Conservation (phyloP, 1,140 invertebrate species). For the Drosophila orena region DNA sequence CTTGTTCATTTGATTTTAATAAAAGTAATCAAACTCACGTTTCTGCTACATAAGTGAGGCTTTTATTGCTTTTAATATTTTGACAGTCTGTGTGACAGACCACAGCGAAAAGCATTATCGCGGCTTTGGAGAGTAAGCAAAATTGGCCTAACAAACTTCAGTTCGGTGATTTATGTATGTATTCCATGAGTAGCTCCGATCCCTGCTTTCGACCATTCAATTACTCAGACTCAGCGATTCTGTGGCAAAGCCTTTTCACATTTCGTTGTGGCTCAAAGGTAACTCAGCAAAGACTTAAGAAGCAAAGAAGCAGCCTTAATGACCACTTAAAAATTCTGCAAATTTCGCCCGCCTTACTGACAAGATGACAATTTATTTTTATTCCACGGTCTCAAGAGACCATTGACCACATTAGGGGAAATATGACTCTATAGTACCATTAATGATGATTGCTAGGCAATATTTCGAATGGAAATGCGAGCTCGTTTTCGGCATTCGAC, state of each 20-base stretch:
- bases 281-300: conserved; percentile 19
- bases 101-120: conserved; percentile 2
- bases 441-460: conserved; percentile 11
- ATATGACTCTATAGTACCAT: conserved; percentile 18
- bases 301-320: conserved; percentile 59
- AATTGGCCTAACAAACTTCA: conserved; percentile 9
- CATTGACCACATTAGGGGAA: conserved; percentile 26
- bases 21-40: conserved; percentile 34
- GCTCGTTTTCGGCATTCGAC: conserved; percentile 7
- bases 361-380: conserved; percentile 37
- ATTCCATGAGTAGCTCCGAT: conserved; percentile 25
- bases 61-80: conserved; percentile 57
- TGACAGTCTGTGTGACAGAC: conserved; percentile 20
- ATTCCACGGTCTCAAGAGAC: conserved; percentile 5
- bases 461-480: conserved; percentile 14
- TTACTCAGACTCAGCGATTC: conserved; percentile 31
- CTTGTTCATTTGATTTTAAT: conserved; percentile 49
- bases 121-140: conserved; percentile 4
- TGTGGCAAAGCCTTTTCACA: background rate
- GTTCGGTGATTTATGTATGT: conserved; percentile 39
- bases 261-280: conserved; percentile 29
- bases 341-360: conserved; percentile 5
- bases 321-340: conserved; percentile 50
- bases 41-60: too few relatives aligned
- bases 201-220: conserved; percentile 17